Evolutionary conservation across 2,888 invertebrate species (phyloP), one percentile per base, ranked within the genome.

Genomic region (Drosophila cognata): DNA sequence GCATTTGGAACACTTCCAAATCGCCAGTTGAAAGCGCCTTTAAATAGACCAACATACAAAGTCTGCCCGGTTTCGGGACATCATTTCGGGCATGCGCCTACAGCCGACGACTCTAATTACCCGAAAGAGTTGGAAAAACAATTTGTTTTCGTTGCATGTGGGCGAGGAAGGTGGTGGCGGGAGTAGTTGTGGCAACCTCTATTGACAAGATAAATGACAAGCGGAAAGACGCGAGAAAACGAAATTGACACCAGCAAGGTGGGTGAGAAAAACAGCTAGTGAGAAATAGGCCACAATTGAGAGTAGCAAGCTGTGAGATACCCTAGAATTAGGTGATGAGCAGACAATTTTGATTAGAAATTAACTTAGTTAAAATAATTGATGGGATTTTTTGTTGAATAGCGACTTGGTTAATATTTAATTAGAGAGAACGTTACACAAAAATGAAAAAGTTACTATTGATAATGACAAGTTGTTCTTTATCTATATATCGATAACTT

Each of bases 1-100:
- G 70, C 84, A 87, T 87, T 84, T 84, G 84, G 84, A 84, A 84
- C 82, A 76, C 69, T 78, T 84, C 84, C 84, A 84, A 84, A 77
- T 79, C 66, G 64, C 67, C 71, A 78, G 53, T 65, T 62, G 69
- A 79, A 79, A 73, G 72, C 63, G 76, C 56, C 79, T 79, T 79
- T 73, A 79, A 79, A 84, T 73, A 77, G 78, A 72, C 55, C 38
- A 64, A 73, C 36, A 13, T 4, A 52, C 53, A 52, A 68, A 71
- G 46, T 72, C 43, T 77, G 66, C 51, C 55, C 64, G 50, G 64
- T 74, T 74, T 62, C 41, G 60, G 69, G 43, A 53, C 28, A 46
- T 41, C 59, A 63, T 74, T 74, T 74, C 67, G 50, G 66, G 43
- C 53, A 58, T 51, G 38, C 55, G 38, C 50, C 55, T 70, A 33